A percentile compares a stretch with the other conserved stretches of the same genome.
These are phyloP conservation scores for Etheostoma perlongum DNA, from an alignment of 2,797 vertebrate genomes.

Conservation along the genomic window DNA sequence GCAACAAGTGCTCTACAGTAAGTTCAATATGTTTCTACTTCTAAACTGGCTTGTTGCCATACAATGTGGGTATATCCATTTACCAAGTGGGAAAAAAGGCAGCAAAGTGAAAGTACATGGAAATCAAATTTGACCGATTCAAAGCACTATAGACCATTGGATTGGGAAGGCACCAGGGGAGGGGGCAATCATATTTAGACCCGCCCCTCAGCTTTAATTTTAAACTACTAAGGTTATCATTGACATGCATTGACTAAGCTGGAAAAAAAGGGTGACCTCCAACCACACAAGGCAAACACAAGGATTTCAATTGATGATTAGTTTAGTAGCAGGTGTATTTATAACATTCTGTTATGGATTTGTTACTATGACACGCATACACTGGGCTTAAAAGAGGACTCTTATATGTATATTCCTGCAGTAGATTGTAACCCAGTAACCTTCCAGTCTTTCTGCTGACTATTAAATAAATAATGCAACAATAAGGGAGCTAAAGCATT, in stretches of 20 bases:
- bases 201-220: too few species aligned
- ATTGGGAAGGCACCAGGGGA: too few species aligned
- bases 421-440: constrained; percentile 72
- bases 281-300: background rate
- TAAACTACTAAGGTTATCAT: background rate
- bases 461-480: constrained; percentile 77
- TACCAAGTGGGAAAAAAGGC: too few species aligned
- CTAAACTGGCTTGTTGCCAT: too few species aligned
- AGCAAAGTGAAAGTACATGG: too few species aligned
- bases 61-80: too few species aligned
- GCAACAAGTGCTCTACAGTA: too few species aligned
- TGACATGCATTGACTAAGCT: background rate
- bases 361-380: constrained; percentile 33
- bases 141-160: too few species aligned
- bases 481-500: constrained; percentile 63
- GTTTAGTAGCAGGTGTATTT: constrained; percentile 22
- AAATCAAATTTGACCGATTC: too few species aligned
- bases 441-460: constrained; percentile 60
- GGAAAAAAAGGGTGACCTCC: background rate
- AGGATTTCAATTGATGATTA: constrained; percentile 5
- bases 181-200: too few species aligned
- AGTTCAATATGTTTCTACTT: too few species aligned
- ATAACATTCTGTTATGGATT: constrained; percentile 24
- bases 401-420: constrained; percentile 54
- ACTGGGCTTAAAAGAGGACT: constrained; percentile 39